Evolutionary conservation across 2,888 invertebrate genomes (phyloP).

Genomic region (Apoda limacodes): DNA sequence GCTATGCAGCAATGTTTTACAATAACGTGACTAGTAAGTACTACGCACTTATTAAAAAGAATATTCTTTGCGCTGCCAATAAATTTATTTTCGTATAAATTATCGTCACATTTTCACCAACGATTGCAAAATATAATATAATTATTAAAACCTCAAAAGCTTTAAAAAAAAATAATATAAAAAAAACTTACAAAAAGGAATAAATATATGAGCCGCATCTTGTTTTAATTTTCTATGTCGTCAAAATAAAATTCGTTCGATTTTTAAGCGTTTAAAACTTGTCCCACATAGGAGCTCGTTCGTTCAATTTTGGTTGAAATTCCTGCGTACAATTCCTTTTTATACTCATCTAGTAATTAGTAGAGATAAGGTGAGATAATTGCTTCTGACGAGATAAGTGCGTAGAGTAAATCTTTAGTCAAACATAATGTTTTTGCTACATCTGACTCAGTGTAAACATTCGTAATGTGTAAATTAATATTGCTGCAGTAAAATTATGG

Average conservation of each 20-base stretch:
- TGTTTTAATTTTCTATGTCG: conserved; percentile 32
- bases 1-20: no score
- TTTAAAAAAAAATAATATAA: conserved; percentile 11
- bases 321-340: conserved; percentile 36
- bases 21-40: no score
- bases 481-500: conserved; percentile 27
- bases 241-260: conserved; percentile 54
- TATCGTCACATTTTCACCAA: no score
- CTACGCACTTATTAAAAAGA: no score
- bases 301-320: conserved; percentile 43
- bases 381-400: conserved; percentile 46
- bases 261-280: conserved; percentile 30
- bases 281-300: conserved; percentile 56
- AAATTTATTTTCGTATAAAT: no score
- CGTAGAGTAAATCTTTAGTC: conserved; percentile 35
- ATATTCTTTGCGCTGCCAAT: no score
- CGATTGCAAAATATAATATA: no score
- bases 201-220: conserved; percentile 50
- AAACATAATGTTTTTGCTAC: conserved; percentile 61
- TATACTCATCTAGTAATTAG: conserved; percentile 54
- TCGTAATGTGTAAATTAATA: conserved; percentile 19
- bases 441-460: conserved; percentile 54
- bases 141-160: no score
- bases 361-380: conserved; percentile 60
- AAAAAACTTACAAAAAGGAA: conserved; percentile 50